Base-by-base conservation (phyloP, 2,113 vertebrate genomes). In the Corapipo altera region DNA sequence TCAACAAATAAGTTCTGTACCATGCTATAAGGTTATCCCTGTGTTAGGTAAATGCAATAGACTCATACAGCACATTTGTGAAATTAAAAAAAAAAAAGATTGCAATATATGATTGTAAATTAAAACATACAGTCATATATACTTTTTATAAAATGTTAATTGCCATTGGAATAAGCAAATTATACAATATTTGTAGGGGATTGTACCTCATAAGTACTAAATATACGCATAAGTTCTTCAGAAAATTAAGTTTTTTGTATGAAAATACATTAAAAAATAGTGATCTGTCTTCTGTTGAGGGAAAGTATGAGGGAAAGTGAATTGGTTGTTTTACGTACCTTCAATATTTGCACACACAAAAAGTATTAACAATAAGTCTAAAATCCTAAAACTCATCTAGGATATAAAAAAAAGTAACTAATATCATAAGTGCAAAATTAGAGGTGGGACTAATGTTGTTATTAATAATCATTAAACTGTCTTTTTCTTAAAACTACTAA, bases 61-160 rank as follows among this genome's bases (percentile, higher is more conserved):
- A 33, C 6, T 20, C 37, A 91, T 11, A 58, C 3, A 71, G 24
- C 1, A 59, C 3, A 54, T 46, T 51, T 30, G 67, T 37, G 2
- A 80, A 62, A 61, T 32, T 32, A n/a, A 39, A 41, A 62, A 64
- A 23, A 54, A 37, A 26, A 44, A 15, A 48, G 0, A 33, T 16
- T 51, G 5, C 69, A 39, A 5, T n/a, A 69, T 0, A 0, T 24
- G n/a, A 62, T 48, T 0, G 2, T 46, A 69, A 62, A 54, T 39
- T 11, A 64, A 83, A 88, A 30, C 11, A 67, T 5, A 14, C 4
- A 37, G 11, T 26, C 17, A 46, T n/a, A 51, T 15, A 33, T 28
- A 55, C 8, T 57, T 49, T 12, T 5, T 85, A 6, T 72, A 3
- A 74, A 71, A 72, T 35, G 7, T 28, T 85, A 28, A 37, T 80